Conservation (phyloP, 2,113 vertebrate species). For the Macrotus californicus region DNA sequence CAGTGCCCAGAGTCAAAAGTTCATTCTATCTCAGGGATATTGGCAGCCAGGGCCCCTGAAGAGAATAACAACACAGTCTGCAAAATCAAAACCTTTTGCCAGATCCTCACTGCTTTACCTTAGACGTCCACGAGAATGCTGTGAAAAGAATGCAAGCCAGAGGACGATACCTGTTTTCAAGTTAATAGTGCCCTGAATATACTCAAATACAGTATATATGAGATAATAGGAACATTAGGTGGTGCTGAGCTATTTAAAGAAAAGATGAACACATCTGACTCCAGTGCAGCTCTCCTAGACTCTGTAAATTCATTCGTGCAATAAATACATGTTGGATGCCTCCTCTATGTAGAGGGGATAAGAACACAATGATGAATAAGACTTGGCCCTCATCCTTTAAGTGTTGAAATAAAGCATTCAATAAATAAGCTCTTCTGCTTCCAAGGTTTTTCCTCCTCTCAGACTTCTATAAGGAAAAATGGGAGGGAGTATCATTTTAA, state of each 20-base stretch:
- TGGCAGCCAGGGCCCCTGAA: neutral
- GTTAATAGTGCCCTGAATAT: neutral
- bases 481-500: neutral
- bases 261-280: neutral
- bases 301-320: neutral
- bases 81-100: neutral
- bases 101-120: slow-evolving; percentile 32
- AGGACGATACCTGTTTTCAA: neutral
- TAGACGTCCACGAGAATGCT: neutral
- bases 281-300: neutral
- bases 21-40: slow-evolving; percentile 29
- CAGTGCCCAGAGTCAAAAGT: slow-evolving; percentile 73
- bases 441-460: neutral
- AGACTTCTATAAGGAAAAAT: neutral
- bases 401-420: neutral
- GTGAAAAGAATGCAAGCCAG: neutral
- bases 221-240: neutral
- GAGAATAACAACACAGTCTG: neutral
- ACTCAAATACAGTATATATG: neutral
- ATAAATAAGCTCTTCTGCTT: neutral
- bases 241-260: neutral
- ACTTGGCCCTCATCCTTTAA: neutral
- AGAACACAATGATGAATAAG: neutral
- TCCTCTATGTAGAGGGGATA: neutral
- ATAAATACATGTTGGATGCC: neutral